Base-by-base conservation (phyloP, 1,140 invertebrate species). In the Sarcophaga bullata region DNA sequence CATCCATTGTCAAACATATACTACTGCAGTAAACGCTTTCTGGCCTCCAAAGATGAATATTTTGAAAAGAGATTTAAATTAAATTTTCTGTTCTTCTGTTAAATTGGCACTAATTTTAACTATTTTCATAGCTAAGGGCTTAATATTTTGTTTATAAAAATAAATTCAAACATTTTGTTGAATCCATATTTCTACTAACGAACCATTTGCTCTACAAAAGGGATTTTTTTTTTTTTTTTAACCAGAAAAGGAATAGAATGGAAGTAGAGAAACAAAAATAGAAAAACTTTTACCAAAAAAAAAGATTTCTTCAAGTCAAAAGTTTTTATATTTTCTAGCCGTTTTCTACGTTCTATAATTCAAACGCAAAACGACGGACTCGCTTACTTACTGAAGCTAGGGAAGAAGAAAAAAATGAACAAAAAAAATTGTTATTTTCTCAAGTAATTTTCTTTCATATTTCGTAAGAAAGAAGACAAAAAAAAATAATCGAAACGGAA, bases 271-370 rank as follows among this genome's bases (percentile, higher is more conserved):
- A 37, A 37, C 1, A 37, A 37, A 37, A 4, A 37, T 2, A 37
- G 25, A 37, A 37, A 37, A 68, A 68, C 62, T 68, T 68, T 68
- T 68, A 68, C 62, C 62, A 19, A 37, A 37, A 19, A 37, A 37
- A 68, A 68, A 68, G 62, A 68, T 68, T 68, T 68, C 17, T 68
- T 68, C 19, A 68, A 68, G 62, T 68, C 62, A 68, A 68, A 68
- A 68, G 62, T 68, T 68, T 68, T 68, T 68, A 68, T 68, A 19
- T 68, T 68, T 68, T 68, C 17, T 68, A 19, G 25, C 25, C 62
- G n/a, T 68, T 58, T 58, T n/a, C n/a, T 7, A n/a, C 15, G 54
- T 58, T 58, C 3, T 58, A 4, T 58, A n/a, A n/a, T 58, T n/a
- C 13, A n/a, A 58, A 68, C 62, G 15, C 62, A 68, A 68, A n/a